phyloP scores from a whole-genome alignment of 2,888 invertebrate genomes.

The Piscicola geometra region DNA sequence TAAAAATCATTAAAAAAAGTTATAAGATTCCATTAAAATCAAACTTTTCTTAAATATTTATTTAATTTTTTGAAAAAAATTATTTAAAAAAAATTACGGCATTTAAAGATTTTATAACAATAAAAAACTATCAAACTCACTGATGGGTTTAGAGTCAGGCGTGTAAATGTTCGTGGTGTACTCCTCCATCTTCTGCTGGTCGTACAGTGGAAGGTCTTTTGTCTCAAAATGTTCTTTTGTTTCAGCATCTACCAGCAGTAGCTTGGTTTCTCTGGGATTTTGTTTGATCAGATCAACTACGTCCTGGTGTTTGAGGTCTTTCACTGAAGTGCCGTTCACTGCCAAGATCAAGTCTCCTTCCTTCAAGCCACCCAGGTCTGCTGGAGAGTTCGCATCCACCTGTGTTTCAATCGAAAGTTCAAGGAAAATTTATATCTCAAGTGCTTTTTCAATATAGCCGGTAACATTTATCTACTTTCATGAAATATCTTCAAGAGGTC shows the following conservation, averaged over 20 bases:
- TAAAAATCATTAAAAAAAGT: too few species aligned
- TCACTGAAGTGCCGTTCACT: conserved; percentile 38
- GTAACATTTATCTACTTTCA: too few species aligned
- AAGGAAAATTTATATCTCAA: too few species aligned
- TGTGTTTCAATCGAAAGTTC: too few species aligned
- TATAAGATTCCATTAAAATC: too few species aligned
- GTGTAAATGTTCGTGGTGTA: background rate
- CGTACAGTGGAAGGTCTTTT: conserved; percentile 59
- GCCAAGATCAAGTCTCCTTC: conserved; percentile 39
- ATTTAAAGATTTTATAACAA: too few species aligned
- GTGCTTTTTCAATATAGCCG: too few species aligned
- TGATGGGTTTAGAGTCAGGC: background rate
- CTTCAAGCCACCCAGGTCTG: conserved; percentile 35
- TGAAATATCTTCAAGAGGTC: too few species aligned
- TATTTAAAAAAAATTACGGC: too few species aligned
- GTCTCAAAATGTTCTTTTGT: conserved; percentile 69
- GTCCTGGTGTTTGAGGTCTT: conserved; percentile 59
- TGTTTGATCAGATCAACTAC: conserved; percentile 90
- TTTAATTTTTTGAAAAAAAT: too few species aligned
- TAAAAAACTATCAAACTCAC: too few species aligned
- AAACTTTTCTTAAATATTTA: too few species aligned
- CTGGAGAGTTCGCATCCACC: conserved; percentile 39
- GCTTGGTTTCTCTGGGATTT: conserved; percentile 70
- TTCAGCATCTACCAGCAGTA: conserved; percentile 76
- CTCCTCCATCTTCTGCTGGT: conserved; percentile 52